phyloP scores from a whole-genome alignment of 2,888 invertebrate genomes.

The Melanotus villosus region DNA sequence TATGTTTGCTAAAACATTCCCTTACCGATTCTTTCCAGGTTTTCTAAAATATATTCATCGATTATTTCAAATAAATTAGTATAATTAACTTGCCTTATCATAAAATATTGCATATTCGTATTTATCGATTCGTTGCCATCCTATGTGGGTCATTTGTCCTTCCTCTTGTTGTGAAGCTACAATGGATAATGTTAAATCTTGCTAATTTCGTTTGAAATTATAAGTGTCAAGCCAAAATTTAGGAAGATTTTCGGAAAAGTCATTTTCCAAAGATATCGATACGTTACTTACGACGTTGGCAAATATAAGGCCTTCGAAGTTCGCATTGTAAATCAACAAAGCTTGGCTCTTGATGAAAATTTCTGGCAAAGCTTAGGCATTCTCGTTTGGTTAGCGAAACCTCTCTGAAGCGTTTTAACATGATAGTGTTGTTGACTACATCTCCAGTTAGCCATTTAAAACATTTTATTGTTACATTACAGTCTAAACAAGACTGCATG shows the following conservation, averaged over 20 bases:
- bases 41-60: conserved; percentile 27
- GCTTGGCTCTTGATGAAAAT: conserved; percentile 70
- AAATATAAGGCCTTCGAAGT: conserved; percentile 62
- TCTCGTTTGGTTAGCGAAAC: neutral
- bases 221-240: no score
- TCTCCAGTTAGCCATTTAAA: conserved; percentile 15
- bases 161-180: conserved; percentile 15
- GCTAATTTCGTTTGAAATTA: no score
- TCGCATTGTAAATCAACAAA: conserved; percentile 71
- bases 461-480: neutral
- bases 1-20: conserved; percentile 21
- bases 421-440: neutral
- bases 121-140: conserved; percentile 61
- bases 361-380: conserved; percentile 67
- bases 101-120: conserved; percentile 59
- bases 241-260: neutral
- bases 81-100: conserved; percentile 6
- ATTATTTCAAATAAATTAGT: neutral
- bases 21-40: conserved; percentile 27
- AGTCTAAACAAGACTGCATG: no score
- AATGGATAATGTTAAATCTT: neutral
- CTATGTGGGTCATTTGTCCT: neutral
- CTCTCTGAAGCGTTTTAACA: neutral
- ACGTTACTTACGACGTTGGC: conserved; percentile 23
- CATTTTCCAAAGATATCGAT: no score